Base-by-base conservation (phyloP, 2,888 invertebrate species). In the Cheilosia pagana region DNA sequence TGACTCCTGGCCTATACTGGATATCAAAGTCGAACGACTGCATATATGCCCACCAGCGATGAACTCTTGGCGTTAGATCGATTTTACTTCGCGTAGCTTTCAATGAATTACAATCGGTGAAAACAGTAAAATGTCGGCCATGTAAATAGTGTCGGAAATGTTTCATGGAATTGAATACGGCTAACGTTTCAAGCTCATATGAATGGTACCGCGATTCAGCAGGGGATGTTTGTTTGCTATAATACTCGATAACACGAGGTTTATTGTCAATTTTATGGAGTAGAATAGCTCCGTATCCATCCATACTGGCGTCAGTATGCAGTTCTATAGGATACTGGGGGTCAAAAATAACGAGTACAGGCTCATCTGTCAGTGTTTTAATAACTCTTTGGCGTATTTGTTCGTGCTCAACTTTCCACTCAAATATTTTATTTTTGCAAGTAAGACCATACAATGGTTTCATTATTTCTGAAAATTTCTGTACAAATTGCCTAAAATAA, bases 101-200 rank as follows among this genome's bases (percentile, higher is more conserved):
- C 14, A 63, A 35, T 16, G 63, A 63, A 50, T 87, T 87, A 63
- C 63, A 87, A 57, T 87, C 83, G 8, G 86, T 87, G 10, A 57
- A 19, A 3, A 87, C 75, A 5, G 62, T 59, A 71, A 87, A 83
- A 21, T 31, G 6, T 14, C 41, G 63, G 19, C 35, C 28, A 2
- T 72, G 60, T 28, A 85, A 57, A 68, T 85, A 88, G 71, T 87
- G 86, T 1, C 87, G 71, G 52, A 87, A 87, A 71, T 85, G 79
- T 48, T 83, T 87, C 39, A 87, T 60, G 0, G 79, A 59, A 43
- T 81, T 86, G 19, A 87, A 63, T n/a, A 87, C 87, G 10, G 85
- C 86, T 16, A 87, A 57, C 1, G 87, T 87, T 52, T 88, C 86
- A 62, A 87, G 62, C 41, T 87, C 87, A 60, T 81, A 81, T 1